Base-by-base conservation (phyloP, 2,888 invertebrate genomes). In the Sclerodermus sp. region DNA sequence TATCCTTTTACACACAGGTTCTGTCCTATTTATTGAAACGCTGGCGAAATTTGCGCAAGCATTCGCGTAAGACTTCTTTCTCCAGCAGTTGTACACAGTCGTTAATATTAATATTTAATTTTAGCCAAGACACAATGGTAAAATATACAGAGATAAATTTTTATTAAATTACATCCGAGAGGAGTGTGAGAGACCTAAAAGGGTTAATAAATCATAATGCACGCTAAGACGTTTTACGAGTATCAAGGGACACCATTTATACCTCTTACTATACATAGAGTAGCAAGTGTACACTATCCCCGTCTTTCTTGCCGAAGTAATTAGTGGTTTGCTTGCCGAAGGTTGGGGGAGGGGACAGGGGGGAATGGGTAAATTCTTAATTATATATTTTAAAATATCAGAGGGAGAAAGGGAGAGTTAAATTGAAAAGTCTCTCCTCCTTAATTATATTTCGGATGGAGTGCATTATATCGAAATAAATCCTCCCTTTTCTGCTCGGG, bases 381-480 rank as follows among this genome's bases (percentile, higher is more conserved):
- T 75, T 71, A 73, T 72, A 71, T 71, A 67, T 67, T 70, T 73
- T 66, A 65, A 73, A 75, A 75, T 72, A 74, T 73, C 66, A 57
- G 23, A 23, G n/a, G n/a, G n/a, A n/a, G n/a, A n/a, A n/a, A n/a
- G n/a, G n/a, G n/a, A n/a, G 58, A 68, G 62, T 67, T 68, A 70
- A 73, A 75, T 74, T 75, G 74, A 72, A 74, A 73, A 74, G 68
- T 69, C 68, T 8, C 23, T 63, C 58, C 66, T 60, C 60, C 64
- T 67, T 68, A 67, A 70, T 73, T 73, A 65, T 64, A 74, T 73
- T 71, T 67, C 60, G 59, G 62, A 67, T 53, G 53, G 44, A 51
- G 63, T 4, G 23, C 58, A 69, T 69, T 66, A 66, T 65, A 47
- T 44, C 45, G 47, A 52, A 49, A 55, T 51, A 57, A 46, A 38